phyloP scores from a whole-genome alignment of 2,797 vertebrate genomes.

The Molossus molossus region DNA sequence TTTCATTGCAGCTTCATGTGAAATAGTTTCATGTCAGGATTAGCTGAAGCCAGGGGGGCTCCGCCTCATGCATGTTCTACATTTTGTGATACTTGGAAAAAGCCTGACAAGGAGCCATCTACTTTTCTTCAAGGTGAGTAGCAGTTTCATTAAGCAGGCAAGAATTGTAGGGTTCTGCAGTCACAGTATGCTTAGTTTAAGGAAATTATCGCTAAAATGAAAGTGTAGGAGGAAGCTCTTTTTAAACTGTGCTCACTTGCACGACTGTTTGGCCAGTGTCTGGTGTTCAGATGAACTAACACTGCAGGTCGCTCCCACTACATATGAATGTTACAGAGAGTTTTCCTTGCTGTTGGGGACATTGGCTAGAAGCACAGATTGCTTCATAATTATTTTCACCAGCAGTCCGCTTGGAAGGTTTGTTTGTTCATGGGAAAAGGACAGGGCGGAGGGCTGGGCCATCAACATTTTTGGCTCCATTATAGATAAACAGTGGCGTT shows the following conservation, averaged over 20 bases:
- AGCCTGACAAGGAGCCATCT: neutral
- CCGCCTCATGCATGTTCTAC: neutral
- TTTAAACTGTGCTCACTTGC: neutral
- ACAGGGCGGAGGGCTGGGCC: neutral
- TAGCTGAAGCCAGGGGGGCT: neutral
- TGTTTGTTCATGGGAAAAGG: neutral
- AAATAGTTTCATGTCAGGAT: neutral
- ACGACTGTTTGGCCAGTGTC: neutral
- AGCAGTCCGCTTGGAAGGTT: neutral
- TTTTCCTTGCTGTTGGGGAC: neutral
- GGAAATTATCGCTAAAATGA: neutral
- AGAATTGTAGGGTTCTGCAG: neutral
- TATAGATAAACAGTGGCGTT: neutral
- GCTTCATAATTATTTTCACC: neutral
- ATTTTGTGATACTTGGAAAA: neutral
- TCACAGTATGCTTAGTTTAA: neutral
- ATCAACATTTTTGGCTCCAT: constrained; percentile 27
- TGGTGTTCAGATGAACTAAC: neutral
- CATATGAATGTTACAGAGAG: neutral
- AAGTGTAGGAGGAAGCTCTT: neutral
- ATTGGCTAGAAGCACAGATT: neutral
- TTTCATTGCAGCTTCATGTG: neutral
- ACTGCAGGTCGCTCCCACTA: neutral
- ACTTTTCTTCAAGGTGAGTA: neutral
- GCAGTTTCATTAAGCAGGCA: neutral